These are phyloP conservation scores for Apeira syringaria DNA, from an alignment of 2,888 invertebrate genomes.

Conservation along the genomic window DNA sequence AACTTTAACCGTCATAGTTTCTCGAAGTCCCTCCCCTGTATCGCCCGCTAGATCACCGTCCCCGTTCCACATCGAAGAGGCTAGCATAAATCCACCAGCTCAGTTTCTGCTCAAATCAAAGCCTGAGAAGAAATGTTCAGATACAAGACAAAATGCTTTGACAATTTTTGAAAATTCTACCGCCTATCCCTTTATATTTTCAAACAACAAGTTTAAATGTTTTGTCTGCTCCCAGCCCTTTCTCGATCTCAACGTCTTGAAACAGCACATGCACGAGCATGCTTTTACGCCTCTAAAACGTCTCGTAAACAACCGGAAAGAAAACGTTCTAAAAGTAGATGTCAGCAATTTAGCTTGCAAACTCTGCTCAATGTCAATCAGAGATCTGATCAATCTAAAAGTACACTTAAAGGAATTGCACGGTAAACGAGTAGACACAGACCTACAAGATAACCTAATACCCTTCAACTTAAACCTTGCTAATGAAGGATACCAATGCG, in stretches of 20 bases:
- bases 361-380: conserved; percentile 50
- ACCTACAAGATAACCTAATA: conserved; percentile 71
- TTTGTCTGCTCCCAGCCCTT: conserved; percentile 71
- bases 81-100: conserved; percentile 18
- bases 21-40: conserved; percentile 61
- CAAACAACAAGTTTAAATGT: conserved; percentile 75
- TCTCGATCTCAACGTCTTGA: conserved; percentile 57
- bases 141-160: conserved; percentile 64
- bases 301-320: conserved; percentile 65
- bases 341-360: conserved; percentile 65
- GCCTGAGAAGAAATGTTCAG: conserved; percentile 43
- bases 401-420: conserved; percentile 62
- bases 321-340: conserved; percentile 71
- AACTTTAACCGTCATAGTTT: conserved; percentile 21
- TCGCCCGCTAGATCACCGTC: conserved; percentile 28
- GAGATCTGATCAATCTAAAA: conserved; percentile 56
- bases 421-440: conserved; percentile 59
- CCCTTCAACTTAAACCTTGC: conserved; percentile 62
- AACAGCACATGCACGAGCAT: conserved; percentile 66
- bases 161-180: conserved; percentile 70
- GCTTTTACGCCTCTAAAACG: conserved; percentile 62
- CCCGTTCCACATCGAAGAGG: conserved; percentile 24
- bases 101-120: conserved; percentile 32
- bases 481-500: conserved; percentile 61
- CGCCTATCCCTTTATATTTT: conserved; percentile 72